Conservation (phyloP, 2,113 vertebrate species). For the Hucho hucho region DNA sequence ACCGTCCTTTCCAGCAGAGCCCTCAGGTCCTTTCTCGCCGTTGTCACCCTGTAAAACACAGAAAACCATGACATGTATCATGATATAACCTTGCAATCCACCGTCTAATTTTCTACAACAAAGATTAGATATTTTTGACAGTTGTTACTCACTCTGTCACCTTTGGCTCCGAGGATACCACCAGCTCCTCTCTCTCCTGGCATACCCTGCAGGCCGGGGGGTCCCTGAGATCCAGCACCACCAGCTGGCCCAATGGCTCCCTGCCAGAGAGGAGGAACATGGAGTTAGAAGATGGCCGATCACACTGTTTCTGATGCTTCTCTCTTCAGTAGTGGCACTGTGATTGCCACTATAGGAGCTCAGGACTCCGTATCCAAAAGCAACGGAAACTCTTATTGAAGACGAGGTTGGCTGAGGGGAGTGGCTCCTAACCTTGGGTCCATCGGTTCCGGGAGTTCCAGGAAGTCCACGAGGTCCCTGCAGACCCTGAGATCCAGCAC, state of each 20-base stretch:
- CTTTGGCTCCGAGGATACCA: slow-evolving; percentile 90
- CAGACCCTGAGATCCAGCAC: slow-evolving; percentile 87
- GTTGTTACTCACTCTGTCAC: slow-evolving; percentile 82
- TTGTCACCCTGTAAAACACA: slow-evolving; percentile 82
- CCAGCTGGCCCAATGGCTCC: slow-evolving; percentile 87
- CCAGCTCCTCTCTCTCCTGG: slow-evolving; percentile 91
- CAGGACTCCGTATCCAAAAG: neutral
- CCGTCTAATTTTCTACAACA: neutral
- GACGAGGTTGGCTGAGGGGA: neutral
- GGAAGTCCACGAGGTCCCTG: slow-evolving; percentile 92
- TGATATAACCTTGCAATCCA: neutral
- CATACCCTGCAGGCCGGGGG: slow-evolving; percentile 95
- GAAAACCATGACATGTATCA: neutral
- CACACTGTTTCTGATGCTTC: neutral
- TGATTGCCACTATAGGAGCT: neutral
- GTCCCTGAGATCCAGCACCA: slow-evolving; percentile 83
- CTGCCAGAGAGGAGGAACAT: slow-evolving; percentile 55
- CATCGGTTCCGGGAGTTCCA: slow-evolving; percentile 93
- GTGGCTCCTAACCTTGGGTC: slow-evolving; percentile 85
- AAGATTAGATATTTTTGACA: neutral
- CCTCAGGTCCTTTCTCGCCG: slow-evolving; percentile 93
- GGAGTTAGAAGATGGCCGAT: neutral
- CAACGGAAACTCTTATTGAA: neutral
- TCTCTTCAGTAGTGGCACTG: neutral
- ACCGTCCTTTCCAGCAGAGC: slow-evolving; percentile 93